A percentile compares a stretch with the other conserved stretches of the same genome.
These are phyloP conservation scores for Drosophila tripunctata DNA, from an alignment of 2,888 invertebrate species.

Conservation along the genomic window DNA sequence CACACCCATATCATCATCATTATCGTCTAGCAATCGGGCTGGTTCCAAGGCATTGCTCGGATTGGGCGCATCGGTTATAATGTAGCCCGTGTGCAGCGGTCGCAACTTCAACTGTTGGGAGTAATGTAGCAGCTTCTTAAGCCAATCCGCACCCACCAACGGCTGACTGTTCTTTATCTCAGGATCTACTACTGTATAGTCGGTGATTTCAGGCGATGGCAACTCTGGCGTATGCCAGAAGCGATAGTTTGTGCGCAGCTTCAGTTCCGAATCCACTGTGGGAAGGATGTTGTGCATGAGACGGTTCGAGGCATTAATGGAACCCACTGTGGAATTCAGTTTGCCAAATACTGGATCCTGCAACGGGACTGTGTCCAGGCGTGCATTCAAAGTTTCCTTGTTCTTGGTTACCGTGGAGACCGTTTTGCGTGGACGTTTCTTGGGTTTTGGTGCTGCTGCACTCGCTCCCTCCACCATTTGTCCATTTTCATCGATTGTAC, in stretches of 20 bases:
- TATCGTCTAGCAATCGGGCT: slow-evolving; percentile 78
- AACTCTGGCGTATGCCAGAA: slow-evolving; percentile 75
- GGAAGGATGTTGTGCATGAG: slow-evolving; percentile 87
- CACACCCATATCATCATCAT: slow-evolving; percentile 79
- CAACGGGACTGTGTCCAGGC: slow-evolving; percentile 83
- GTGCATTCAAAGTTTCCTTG: slow-evolving; percentile 82
- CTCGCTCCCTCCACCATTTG: too few species aligned
- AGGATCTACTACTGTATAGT: slow-evolving; percentile 57
- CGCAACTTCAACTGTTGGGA: slow-evolving; percentile 69
- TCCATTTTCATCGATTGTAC: slow-evolving; percentile 42
- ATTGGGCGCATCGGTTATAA: slow-evolving; percentile 81
- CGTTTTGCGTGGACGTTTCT: slow-evolving; percentile 71
- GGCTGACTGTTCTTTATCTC: slow-evolving; percentile 21
- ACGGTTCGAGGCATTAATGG: slow-evolving; percentile 87
- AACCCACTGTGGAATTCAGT: slow-evolving; percentile 86
- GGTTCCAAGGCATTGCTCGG: slow-evolving; percentile 57
- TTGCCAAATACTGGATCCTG: slow-evolving; percentile 87
- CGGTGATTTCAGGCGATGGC: slow-evolving; percentile 42
- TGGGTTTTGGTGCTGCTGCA: slow-evolving; percentile 66
- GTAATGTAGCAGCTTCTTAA: slow-evolving; percentile 59
- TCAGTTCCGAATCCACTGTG: slow-evolving; percentile 84
- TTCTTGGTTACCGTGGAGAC: slow-evolving; percentile 83
- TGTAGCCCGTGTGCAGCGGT: slow-evolving; percentile 80
- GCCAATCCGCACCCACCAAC: slow-evolving; percentile 57
- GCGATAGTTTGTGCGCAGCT: slow-evolving; percentile 76